Conservation (phyloP, 53 echinoderm and acorn worm genomes). For the Holothuria leucospilota region DNA sequence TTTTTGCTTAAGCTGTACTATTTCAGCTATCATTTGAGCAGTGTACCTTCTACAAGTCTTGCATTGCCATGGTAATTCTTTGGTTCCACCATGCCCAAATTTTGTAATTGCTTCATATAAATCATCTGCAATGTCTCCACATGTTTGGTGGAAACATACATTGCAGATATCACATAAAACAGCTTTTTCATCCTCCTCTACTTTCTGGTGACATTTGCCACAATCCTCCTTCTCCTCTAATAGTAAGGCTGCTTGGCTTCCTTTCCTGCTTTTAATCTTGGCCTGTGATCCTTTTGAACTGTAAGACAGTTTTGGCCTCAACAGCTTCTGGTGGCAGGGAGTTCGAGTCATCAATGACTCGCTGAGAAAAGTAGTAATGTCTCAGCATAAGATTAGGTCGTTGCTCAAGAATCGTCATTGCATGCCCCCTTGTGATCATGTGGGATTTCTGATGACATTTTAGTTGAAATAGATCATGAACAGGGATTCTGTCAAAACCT, state of each 20-base stretch:
- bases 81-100: background rate
- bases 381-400: no score
- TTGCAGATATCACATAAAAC: background rate
- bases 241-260: background rate
- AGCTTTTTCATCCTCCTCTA: conserved; percentile 16
- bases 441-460: no score
- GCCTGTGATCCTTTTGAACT: no score
- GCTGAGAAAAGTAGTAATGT: no score
- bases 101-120: background rate
- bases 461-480: no score
- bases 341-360: no score
- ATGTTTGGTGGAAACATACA: background rate
- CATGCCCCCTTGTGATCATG: no score
- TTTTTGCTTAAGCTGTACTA: background rate
- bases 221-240: background rate
- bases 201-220: background rate
- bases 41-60: background rate
- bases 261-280: background rate
- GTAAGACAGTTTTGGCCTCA: no score
- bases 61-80: background rate
- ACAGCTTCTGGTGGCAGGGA: no score
- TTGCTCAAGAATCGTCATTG: no score
- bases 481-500: no score
- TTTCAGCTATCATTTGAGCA: background rate
- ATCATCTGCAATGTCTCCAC: background rate